phyloP scores from a whole-genome alignment of 2,888 invertebrate genomes.

The Campoletis raptor region DNA sequence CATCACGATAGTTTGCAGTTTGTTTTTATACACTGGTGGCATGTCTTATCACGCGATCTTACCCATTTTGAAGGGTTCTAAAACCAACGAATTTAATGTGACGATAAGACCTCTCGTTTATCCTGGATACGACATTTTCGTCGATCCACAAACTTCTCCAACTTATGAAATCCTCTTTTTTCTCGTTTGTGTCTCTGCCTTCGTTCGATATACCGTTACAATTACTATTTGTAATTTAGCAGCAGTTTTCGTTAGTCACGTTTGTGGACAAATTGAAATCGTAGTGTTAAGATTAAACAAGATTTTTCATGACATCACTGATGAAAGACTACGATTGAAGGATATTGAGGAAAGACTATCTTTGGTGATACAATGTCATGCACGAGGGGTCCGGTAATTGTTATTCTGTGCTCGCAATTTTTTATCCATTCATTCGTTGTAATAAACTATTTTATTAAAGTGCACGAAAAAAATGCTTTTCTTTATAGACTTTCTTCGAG shows the following conservation, averaged over 20 bases:
- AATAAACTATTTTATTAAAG: neutral
- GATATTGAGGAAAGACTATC: constrained; percentile 58
- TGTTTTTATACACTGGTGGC: constrained; percentile 67
- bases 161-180: constrained; percentile 68
- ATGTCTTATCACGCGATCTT: constrained; percentile 60
- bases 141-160: constrained; percentile 67
- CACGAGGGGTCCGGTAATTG: neutral
- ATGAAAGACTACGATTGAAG: neutral
- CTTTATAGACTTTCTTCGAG: constrained; percentile 74
- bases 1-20: constrained; percentile 66
- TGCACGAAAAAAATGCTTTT: neutral
- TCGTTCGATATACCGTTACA: constrained; percentile 57
- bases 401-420: neutral
- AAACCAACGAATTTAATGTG: constrained; percentile 32
- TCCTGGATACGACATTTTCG: constrained; percentile 65
- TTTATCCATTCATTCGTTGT: neutral
- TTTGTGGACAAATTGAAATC: constrained; percentile 71
- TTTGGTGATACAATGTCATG: constrained; percentile 66
- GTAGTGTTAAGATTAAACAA: constrained; percentile 43
- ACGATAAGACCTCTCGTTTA: constrained; percentile 51
- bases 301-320: constrained; percentile 52
- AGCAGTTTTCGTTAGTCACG: constrained; percentile 72
- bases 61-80: constrained; percentile 56
- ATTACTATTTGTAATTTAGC: constrained; percentile 68
- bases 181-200: constrained; percentile 57